phyloP scores from a whole-genome alignment of 2,888 invertebrate species.

The Onthophagus sagittarius region DNA sequence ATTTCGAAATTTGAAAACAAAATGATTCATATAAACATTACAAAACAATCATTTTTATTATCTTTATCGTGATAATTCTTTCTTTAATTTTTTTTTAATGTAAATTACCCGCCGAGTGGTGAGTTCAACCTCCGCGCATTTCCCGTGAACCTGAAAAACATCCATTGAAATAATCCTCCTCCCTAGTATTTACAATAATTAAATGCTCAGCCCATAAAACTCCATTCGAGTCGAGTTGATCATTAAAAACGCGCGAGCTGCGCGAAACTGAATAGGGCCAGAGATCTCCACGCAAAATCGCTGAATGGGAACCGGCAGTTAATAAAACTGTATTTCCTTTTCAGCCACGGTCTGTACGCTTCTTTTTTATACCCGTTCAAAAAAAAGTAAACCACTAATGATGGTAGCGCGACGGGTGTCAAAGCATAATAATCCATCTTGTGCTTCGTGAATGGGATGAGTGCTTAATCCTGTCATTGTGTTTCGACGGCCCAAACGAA shows the following conservation, averaged over 20 bases:
- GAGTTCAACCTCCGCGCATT: neutral
- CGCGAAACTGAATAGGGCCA: neutral
- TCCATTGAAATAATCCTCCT: neutral
- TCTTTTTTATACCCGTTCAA: conserved; percentile 20
- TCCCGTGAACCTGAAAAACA: neutral
- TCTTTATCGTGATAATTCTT: neutral
- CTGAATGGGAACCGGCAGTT: conserved; percentile 12
- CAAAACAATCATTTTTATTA: neutral
- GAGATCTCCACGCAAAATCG: conserved; percentile 1
- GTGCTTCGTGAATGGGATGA: conserved; percentile 46
- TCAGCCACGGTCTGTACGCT: conserved; percentile 19
- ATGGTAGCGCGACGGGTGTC: conserved; percentile 38
- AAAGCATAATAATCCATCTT: conserved; percentile 47
- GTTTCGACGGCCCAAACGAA: conserved; percentile 23
- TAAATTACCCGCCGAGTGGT: neutral
- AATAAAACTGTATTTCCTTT: conserved; percentile 23
- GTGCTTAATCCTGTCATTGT: conserved; percentile 48
- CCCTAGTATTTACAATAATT: neutral
- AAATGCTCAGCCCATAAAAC: neutral
- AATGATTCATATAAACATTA: neutral
- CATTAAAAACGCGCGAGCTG: conserved; percentile 2
- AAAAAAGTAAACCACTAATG: conserved; percentile 38
- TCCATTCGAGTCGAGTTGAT: neutral
- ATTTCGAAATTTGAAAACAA: neutral
- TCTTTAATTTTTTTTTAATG: neutral